Percentiles rank a stretch among this genome's conserved stretches.
phyloP scores from a whole-genome alignment of 2,888 invertebrate species.

The Furcula furcula region DNA sequence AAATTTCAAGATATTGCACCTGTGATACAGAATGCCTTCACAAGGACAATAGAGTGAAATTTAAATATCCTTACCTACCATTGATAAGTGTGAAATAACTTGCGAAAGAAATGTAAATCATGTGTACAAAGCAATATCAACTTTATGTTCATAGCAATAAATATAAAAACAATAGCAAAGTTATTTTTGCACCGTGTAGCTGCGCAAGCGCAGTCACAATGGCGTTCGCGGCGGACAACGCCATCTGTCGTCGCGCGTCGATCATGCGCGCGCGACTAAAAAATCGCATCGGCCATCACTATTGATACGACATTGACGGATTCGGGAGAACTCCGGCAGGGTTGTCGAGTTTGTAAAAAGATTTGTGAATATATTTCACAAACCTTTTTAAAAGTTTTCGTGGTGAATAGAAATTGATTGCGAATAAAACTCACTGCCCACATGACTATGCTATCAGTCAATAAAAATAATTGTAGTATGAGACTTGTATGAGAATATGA shows the following conservation, averaged over 20 bases:
- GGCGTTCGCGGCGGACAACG: constrained; percentile 29
- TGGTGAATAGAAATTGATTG: too few relatives aligned
- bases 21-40: too few relatives aligned
- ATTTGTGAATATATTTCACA: too few relatives aligned
- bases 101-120: not conserved
- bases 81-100: not conserved
- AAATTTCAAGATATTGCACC: too few relatives aligned
- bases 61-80: too few relatives aligned
- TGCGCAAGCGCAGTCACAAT: constrained; percentile 31
- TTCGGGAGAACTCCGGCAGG: constrained; percentile 54
- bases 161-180: constrained; percentile 9
- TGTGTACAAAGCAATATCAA: not conserved
- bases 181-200: constrained; percentile 5
- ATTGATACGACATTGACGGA: constrained; percentile 79
- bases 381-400: too few relatives aligned
- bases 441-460: too few relatives aligned
- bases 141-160: constrained; percentile 1
- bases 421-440: too few relatives aligned
- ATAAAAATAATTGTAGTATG: too few relatives aligned
- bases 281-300: constrained; percentile 60
- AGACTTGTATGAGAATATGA: too few relatives aligned
- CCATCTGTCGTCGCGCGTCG: constrained; percentile 42
- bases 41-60: too few relatives aligned
- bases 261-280: constrained; percentile 42
- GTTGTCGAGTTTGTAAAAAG: constrained; percentile 31